These are phyloP conservation scores for Lophius americanus DNA, from an alignment of 2,797 vertebrate species.

Conservation along the genomic window DNA sequence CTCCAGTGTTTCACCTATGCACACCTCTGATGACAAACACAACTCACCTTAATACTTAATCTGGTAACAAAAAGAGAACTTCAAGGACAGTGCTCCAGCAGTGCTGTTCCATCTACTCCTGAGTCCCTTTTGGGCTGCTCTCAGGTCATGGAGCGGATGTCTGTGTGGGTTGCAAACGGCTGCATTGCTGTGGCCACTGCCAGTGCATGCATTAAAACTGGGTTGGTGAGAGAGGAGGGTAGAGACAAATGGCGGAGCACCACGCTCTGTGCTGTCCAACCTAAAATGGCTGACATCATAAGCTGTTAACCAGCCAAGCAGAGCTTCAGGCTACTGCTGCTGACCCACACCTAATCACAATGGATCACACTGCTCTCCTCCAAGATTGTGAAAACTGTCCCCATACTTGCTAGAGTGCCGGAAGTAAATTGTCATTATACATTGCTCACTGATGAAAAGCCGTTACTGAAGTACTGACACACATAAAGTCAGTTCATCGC, in stretches of 20 bases:
- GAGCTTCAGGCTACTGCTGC: constrained; percentile 70
- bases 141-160: constrained; percentile 65
- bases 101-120: constrained; percentile 41
- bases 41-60: constrained; percentile 1
- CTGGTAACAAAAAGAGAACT: constrained; percentile 44
- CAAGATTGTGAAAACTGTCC: constrained; percentile 35
- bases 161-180: constrained; percentile 61
- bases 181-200: constrained; percentile 72
- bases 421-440: constrained; percentile 33
- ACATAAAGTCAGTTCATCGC: constrained; percentile 9
- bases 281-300: constrained; percentile 89
- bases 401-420: constrained; percentile 41
- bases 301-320: constrained; percentile 79
- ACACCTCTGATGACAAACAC: constrained; percentile 12
- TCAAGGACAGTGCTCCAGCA: constrained; percentile 41
- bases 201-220: constrained; percentile 76
- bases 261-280: constrained; percentile 80
- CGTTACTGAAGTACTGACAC: constrained; percentile 1
- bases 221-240: constrained; percentile 69
- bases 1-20: constrained; percentile 16
- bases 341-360: constrained; percentile 64
- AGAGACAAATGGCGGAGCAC: constrained; percentile 81
- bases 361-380: constrained; percentile 32
- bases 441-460: constrained; percentile 10
- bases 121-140: constrained; percentile 50